Conservation (phyloP, 2,797 vertebrate species). For the Mormyrus proboscirostris region DNA sequence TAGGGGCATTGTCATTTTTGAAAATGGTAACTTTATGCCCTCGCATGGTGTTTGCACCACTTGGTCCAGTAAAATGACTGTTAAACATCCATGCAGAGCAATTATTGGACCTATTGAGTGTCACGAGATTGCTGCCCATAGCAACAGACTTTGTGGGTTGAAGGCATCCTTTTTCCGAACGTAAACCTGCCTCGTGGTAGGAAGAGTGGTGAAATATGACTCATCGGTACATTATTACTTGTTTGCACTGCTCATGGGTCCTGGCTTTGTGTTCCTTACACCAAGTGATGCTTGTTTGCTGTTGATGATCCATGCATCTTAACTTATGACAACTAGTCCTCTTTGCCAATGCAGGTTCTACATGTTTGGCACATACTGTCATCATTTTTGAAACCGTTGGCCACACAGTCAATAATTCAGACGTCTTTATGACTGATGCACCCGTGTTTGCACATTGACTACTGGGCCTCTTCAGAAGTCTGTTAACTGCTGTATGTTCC, state of each 20-base stretch:
- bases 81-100: neutral
- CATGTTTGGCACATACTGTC: neutral
- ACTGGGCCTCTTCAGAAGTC: neutral
- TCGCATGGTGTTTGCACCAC: neutral
- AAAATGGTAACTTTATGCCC: neutral
- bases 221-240: neutral
- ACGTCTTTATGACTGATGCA: neutral
- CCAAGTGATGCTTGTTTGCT: neutral
- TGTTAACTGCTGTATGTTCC: neutral
- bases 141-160: neutral
- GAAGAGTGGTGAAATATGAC: neutral
- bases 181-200: neutral
- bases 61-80: neutral
- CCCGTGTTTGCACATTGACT: neutral
- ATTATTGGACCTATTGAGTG: neutral
- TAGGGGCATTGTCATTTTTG: neutral
- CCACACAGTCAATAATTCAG: neutral
- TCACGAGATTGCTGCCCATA: neutral
- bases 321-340: neutral
- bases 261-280: neutral
- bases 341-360: neutral
- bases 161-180: neutral
- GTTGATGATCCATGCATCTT: neutral
- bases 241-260: neutral
- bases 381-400: neutral